Evolutionary conservation across 2,888 invertebrate genomes (phyloP), one percentile per base, ranked within the genome.

Genomic region (Artemia sinica): DNA sequence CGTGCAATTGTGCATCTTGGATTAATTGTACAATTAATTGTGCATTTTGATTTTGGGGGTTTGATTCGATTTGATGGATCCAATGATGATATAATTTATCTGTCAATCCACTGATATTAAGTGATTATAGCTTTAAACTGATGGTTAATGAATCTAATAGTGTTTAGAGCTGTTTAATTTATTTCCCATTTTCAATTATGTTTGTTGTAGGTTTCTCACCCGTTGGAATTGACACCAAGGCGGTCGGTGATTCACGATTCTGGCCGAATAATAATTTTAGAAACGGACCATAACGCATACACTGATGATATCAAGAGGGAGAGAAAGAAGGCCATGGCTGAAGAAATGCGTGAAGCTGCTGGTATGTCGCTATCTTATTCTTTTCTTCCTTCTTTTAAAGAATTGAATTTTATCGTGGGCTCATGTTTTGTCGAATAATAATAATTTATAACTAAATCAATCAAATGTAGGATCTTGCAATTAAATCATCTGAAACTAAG

Each of bases 261-360:
- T 18, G 89, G 88, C 50, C 88, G 93, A 75, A 83, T 98, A 69
- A 84, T 97, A 67, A 83, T 95, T 69, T 85, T 96, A 65, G 97
- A 98, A 80, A 94, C 96, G 12, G 98, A 99, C 78, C 96, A 99
- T 77, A 97, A 96, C 77, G 89, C 97, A 0, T 98, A 96, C 77
- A 97, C 97, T 0, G 95, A 96, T 74, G 91, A 93, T 73, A 94
- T 94, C 66, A 98, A 98, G 77, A 88, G 86, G 74, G 89, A 91
- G 74, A 83, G 93, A 71, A 85, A 93, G 74, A 83, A 91, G 69
- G 96, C 97, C 81, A 95, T 98, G 91, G 96, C 96, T 0, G 92
- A 95, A 76, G 70, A 70, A 41, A 70, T 70, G 68, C 50, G 70
- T 7, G 70, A 70, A 11, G 70, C 70, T 50, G 70, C 70, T 1